Base-by-base conservation (phyloP, 2,888 invertebrate species). In the Cheilosia urbana region DNA sequence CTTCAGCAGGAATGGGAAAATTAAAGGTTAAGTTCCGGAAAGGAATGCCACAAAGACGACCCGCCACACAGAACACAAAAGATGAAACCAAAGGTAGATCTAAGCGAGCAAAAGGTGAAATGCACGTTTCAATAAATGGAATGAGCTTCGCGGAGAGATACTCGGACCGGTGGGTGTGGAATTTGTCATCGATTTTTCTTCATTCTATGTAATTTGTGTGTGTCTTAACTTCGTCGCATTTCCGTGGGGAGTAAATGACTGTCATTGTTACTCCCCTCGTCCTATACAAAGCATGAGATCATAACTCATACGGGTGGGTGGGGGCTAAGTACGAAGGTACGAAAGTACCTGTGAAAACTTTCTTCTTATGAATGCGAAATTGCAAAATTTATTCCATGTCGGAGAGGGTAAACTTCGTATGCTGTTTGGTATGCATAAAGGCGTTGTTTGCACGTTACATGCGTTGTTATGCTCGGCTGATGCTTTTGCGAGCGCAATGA, bases 21-120 rank as follows among this genome's bases (percentile, higher is more conserved):
- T 65, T 76, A 71, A 72, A 66, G 47, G 53, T 66, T 72, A 27
- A 71, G 27, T 60, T 66, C 58, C 71, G 71, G 66, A 82, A 71
- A 40, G 58, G 60, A 55, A 77, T 62, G 49, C 53, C 49, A 34
- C 71, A 55, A 77, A 63, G 30, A 53, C 13, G 24, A 37, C 47
- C 55, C 15, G 6, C 24, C 55, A 40, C 34, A 24, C 45, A 37
- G 37, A 62, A 9, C 24, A 11, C 24, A 27, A 58, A 49, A 57
- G 40, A 42, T 15, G 13, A n/a, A 49, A 58, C 27, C 21, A 49
- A 57, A 30, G 69, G 11, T 11, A 15, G 11, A 24, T 27, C 13
- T 42, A 27, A 19, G 13, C 47, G n/a, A 17, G 17, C 17, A 62
- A 73, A 73, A 73, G 71, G 37, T 79, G 58, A 60, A 58, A 53